These are phyloP conservation scores for Andinoacara biseriatus DNA, from an alignment of 2,113 vertebrate genomes.

Conservation along the genomic window DNA sequence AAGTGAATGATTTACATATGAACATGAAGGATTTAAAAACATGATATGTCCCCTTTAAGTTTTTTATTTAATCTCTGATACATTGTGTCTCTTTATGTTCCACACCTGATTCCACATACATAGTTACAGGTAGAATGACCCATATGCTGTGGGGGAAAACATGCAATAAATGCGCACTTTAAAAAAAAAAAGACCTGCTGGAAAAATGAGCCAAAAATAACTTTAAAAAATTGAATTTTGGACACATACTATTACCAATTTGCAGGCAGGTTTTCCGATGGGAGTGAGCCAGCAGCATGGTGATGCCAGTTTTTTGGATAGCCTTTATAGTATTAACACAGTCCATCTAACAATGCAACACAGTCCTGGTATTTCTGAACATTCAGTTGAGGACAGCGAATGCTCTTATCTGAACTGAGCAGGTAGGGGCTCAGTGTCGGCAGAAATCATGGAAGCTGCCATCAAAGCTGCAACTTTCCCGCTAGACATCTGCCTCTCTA, in stretches of 20 bases:
- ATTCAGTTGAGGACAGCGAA: neutral
- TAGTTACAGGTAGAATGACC: neutral
- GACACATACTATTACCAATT: neutral
- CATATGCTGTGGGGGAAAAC: neutral
- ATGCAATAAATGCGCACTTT: neutral
- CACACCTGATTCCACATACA: neutral
- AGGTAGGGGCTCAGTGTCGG: slow-evolving; percentile 37
- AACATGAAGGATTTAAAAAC: too few relatives aligned
- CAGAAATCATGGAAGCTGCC: slow-evolving; percentile 14
- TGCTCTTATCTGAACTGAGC: slow-evolving; percentile 52
- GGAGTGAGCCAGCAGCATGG: neutral
- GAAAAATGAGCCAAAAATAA: neutral
- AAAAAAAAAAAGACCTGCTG: neutral
- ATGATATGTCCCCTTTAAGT: neutral
- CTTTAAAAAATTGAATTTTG: slow-evolving; percentile 11
- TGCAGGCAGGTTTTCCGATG: slow-evolving; percentile 12
- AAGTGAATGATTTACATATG: too few relatives aligned
- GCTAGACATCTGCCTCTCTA: slow-evolving; percentile 1
- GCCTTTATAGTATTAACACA: neutral
- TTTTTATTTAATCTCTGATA: neutral
- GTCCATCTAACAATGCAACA: slow-evolving; percentile 22
- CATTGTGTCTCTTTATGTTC: neutral
- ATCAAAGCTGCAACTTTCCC: slow-evolving; percentile 23
- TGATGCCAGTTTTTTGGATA: neutral
- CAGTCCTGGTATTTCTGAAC: slow-evolving; percentile 16